Evolutionary conservation across 2,113 vertebrate genomes (phyloP), one percentile per base, ranked within the genome.

Genomic region (Bos indicus): DNA sequence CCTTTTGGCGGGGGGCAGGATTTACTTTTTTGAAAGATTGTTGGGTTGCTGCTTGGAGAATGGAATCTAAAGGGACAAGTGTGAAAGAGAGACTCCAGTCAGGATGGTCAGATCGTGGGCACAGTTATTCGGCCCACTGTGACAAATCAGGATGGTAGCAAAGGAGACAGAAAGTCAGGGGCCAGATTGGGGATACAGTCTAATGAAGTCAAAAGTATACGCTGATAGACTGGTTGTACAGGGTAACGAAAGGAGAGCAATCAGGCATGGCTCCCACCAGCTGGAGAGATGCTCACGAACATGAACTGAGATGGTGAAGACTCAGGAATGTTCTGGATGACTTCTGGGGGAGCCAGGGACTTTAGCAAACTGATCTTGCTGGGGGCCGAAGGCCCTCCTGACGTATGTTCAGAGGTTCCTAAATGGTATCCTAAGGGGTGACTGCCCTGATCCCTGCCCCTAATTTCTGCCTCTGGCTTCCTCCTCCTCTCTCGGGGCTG

Each of bases 1-100:
- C 59, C 26, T 74, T 52, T 26, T 28, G 9, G 13, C 0, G 33
- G 33, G 16, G 0, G 5, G 14, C 0, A 0, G 28, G 64, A 46
- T 46, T 52, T 52, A 33, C 30, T 33, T 82, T 82, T 82, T 33
- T 2, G 28, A 77, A 94, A 83, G 16, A 82, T 2, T 30, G 19
- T 48, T 67, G 40, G n/a, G 19, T 2, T 52, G 30, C 40, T 26
- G 0, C 33, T 21, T 78, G 5, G 59, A 96, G 83, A 89, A 84
- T 71, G 40, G 19, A 59, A 23, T 83, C 74, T 87, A 74, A 80
- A 74, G 74, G 10, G 19, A 16, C 30, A 77, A 51, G 23, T 74
- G 26, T 43, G 25, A n/a, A 17, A 94, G 54, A 86, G 19, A 85
- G 23, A 57, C 82, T 23, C 33, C 30, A 81, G 33, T 17, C 28